Conservation (phyloP, 92 coral and sea anemone species). For the Epizoanthus stellaris region DNA sequence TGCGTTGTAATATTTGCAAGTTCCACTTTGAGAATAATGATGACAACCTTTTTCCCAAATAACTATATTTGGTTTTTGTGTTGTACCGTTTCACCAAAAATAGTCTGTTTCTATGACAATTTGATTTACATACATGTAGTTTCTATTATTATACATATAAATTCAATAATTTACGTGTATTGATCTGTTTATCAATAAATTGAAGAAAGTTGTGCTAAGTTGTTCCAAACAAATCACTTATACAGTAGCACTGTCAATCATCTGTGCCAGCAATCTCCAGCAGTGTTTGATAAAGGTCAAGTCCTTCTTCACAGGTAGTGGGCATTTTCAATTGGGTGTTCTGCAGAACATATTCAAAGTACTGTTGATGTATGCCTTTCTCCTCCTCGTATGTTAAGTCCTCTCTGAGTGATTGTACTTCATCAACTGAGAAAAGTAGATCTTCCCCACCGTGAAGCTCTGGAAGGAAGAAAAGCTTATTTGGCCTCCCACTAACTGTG, state of each 20-base stretch:
- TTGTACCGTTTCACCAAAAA: neutral
- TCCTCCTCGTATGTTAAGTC: conserved; percentile 72
- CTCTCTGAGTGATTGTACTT: conserved; percentile 65
- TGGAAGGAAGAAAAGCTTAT: conserved; percentile 70
- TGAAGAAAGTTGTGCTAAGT: neutral
- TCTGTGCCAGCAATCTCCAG: conserved; percentile 55
- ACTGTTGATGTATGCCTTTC: conserved; percentile 57
- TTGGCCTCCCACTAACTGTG: conserved; percentile 74
- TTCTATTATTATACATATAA: neutral
- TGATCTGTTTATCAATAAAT: neutral
- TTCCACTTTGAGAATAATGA: neutral
- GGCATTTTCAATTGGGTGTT: conserved; percentile 58
- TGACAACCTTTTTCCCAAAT: neutral
- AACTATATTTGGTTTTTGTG: neutral
- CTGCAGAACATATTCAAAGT: conserved; percentile 62
- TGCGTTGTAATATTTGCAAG: neutral
- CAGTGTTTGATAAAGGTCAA: conserved; percentile 51
- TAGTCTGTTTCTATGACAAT: neutral
- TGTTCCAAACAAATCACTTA: neutral
- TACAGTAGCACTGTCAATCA: neutral
- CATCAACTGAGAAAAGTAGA: conserved; percentile 57
- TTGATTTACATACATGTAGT: neutral
- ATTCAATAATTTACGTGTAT: neutral
- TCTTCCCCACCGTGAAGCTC: conserved; percentile 71
- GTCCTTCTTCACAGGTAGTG: conserved; percentile 52